Base-by-base conservation (phyloP, 2,888 invertebrate genomes). In the Xanthia icteritia region DNA sequence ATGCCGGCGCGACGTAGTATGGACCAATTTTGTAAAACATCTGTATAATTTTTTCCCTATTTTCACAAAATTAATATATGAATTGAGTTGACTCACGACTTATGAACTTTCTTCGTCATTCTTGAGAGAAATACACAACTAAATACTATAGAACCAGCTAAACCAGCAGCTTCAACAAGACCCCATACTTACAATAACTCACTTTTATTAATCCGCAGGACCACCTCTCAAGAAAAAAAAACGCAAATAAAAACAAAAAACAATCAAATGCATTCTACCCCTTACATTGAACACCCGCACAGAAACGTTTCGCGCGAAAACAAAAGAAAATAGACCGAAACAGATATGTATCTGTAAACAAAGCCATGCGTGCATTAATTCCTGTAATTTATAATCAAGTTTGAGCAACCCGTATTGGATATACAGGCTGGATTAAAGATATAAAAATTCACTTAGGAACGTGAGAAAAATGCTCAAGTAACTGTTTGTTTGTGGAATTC, bases 351-450 rank as follows among this genome's bases (percentile, higher is more conserved):
- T 86, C 82, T 76, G 86, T 85, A 86, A 91, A 89, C 89, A 90
- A 90, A 90, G 81, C 88, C 88, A 90, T 84, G 86, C 88, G 86
- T 89, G 88, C 90, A 91, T 91, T 91, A 91, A 91, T 91, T 89
- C 90, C 81, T 79, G 86, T 90, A 89, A 91, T 92, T 92, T 92
- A 91, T 89, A 92, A 90, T 89, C 86, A 85, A 86, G 82, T 86
- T 80, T 81, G 82, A 84, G 80, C 81, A 88, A 76, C 78, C 86
- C 76, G 80, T 81, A 83, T 82, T 73, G n/a, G 42, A 80, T 77
- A 83, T 83, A 86, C 82, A 80, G 79, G 75, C 73, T 74, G 86
- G 80, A 84, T 88, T 86, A 77, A 89, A 88, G 74, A 85, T 80
- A 83, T 80, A 76, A 82, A 81, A 86, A 87, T 85, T 77, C 80